Percentiles rank a stretch among this genome's conserved stretches.
These are phyloP conservation scores for Catocala fraxini DNA, from an alignment of 2,888 invertebrate genomes.

Conservation along the genomic window DNA sequence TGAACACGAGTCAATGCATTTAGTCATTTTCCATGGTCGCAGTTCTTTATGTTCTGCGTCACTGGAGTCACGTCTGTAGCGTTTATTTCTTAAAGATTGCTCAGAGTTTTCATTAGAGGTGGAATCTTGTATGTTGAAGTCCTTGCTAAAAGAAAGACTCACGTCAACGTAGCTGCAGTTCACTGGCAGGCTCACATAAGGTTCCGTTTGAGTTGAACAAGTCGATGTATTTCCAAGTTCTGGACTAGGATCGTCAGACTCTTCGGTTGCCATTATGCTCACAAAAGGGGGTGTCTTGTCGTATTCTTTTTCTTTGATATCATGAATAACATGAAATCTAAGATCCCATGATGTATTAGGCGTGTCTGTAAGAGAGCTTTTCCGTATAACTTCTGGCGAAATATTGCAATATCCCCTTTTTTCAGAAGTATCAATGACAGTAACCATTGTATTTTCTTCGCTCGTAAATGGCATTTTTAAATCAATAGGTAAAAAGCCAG, in stretches of 20 bases:
- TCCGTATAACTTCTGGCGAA: slow-evolving; percentile 75
- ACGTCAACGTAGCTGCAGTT: slow-evolving; percentile 63
- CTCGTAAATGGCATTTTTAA: slow-evolving; percentile 52
- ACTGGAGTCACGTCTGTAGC: slow-evolving; percentile 66
- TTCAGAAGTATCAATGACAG: slow-evolving; percentile 53
- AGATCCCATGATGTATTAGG: slow-evolving; percentile 76
- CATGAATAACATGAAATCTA: slow-evolving; percentile 60
- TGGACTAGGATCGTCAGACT: slow-evolving; percentile 61
- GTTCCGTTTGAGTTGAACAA: slow-evolving; percentile 73
- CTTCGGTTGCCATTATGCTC: slow-evolving; percentile 69
- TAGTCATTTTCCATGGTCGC: slow-evolving; percentile 73
- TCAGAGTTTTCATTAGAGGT: slow-evolving; percentile 66
- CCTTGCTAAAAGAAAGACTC: slow-evolving; percentile 70
- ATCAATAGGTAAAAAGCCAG: slow-evolving; percentile 7
- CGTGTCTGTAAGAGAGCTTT: slow-evolving; percentile 60
- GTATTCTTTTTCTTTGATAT: slow-evolving; percentile 55
- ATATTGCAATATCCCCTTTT: slow-evolving; percentile 54
- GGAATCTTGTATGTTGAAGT: slow-evolving; percentile 63
- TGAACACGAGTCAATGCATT: slow-evolving; percentile 66
- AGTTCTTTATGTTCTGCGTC: slow-evolving; percentile 60
- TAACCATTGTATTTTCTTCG: slow-evolving; percentile 39
- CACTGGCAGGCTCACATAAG: slow-evolving; percentile 52
- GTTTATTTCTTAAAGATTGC: slow-evolving; percentile 63
- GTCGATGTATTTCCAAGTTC: slow-evolving; percentile 53
- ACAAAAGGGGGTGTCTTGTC: slow-evolving; percentile 71